Base-by-base conservation (phyloP, 2,888 invertebrate genomes). In the Nomada fucata region DNA sequence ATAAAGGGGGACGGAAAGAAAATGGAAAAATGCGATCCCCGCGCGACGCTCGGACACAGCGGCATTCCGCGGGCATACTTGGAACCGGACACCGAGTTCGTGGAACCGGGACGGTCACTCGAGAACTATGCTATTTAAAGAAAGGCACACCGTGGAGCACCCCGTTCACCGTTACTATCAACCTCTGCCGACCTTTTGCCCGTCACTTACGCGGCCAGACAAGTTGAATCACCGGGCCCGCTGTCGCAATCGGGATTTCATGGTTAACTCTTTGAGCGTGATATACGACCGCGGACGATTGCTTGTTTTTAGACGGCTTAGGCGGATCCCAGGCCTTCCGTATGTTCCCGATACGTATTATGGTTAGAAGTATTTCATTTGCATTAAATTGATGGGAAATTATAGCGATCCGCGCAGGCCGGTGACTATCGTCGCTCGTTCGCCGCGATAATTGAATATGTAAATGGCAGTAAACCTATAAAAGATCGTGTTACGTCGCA, bases 91-190 rank as follows among this genome's bases (percentile, higher is more conserved):
- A 89, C 88, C 87, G 85, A 85, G 84, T 89, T 89, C 90, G 87
- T 85, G 87, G 89, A 90, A 90, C 86, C 86, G 86, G 88, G 84
- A 87, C 89, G 86, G 89, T 90, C 89, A 89, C 85, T 86, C 82
- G 90, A 89, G 88, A 89, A 85, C 85, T 83, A 76, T 85, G 87
- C 89, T 90, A 89, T 90, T 90, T 89, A 89, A 90, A 89, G 89
- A 89, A 88, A 89, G 85, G 60, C 82, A 83, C 76, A 83, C 77
- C 76, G 81, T 65, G 74, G 63, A 72, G 80, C 81, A 76, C 83
- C 85, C 82, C 63, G 83, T 85, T 87, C 76, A 84, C 83, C 72
- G 84, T 87, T 88, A 87, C 86, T 76, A 83, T 83, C 85, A 86
- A 85, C 86, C 89, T 89, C 88, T 84, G 82, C 71, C 85, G 89